phyloP scores from a whole-genome alignment of 23 tunicate genomes.

The Pegea sp. region DNA sequence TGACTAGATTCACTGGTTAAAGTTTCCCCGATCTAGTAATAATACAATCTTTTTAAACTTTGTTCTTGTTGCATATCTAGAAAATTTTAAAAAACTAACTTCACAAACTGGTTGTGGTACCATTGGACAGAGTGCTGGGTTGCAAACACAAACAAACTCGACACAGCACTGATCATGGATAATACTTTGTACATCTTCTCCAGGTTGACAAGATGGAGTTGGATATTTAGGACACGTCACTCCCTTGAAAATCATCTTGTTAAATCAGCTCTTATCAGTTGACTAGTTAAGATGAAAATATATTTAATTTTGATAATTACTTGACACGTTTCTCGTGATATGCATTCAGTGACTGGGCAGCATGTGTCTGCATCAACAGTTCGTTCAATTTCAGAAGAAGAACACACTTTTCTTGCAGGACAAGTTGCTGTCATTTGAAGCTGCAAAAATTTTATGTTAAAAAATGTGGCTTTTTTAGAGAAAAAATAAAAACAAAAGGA shows the following conservation, averaged over 20 bases:
- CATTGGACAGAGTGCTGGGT: constrained; percentile 27
- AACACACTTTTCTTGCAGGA: constrained; percentile 15
- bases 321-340: constrained; percentile 47
- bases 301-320: constrained; percentile 6
- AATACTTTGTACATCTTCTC: constrained; percentile 57
- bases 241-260: constrained; percentile 27
- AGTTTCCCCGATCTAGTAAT: too few relatives aligned
- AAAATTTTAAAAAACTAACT: too few relatives aligned
- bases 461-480: not conserved
- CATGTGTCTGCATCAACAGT: constrained; percentile 18
- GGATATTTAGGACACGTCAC: constrained; percentile 41
- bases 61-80: too few relatives aligned
- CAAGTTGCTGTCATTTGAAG: constrained; percentile 37
- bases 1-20: too few relatives aligned
- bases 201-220: constrained; percentile 28
- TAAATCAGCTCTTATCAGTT: not conserved
- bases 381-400: constrained; percentile 18
- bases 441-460: too few relatives aligned
- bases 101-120: constrained; percentile 18
- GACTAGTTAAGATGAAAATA: not conserved
- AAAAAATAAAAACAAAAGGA: not conserved
- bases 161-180: constrained; percentile 86
- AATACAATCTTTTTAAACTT: too few relatives aligned
- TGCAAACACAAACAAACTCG: constrained; percentile 64
- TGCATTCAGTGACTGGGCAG: constrained; percentile 72